Evolutionary conservation across 2,113 vertebrate genomes (phyloP), one percentile per base, ranked within the genome.

Genomic region (Rhynchomys soricoides): DNA sequence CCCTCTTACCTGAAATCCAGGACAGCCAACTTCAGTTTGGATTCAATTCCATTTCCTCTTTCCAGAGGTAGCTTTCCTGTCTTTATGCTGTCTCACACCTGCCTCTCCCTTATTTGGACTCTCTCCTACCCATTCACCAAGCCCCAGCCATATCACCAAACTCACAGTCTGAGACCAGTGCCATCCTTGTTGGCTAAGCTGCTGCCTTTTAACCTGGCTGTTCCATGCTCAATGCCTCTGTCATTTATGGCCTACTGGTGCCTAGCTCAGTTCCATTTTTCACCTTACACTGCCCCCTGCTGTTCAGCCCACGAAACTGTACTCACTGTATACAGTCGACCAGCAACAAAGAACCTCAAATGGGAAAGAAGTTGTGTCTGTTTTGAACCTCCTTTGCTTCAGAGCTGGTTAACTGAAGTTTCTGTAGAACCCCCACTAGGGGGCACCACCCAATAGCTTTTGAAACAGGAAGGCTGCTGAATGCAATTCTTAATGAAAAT

Each of bases 371-470:
- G 17, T 79, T 19, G 50, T 74, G 59, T 52, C 57, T 66, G 64
- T 82, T 78, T 75, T 1, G 86, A 43, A 57, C 66, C 50, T 16
- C 0, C 71, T 13, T 45, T 0, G 3, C 68, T 79, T 89, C 1
- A 68, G 1, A 21, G 59, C 83, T 21, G 45, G 29, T 73, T 83
- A 74, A 34, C 70, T 22, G 19, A 10, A 3, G 66, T 48, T 91
- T 91, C 91, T 90, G 62, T 55, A 13, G 31, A 64, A 92, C 87
- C 86, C 97, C 98, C 98, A 55, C 98, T 98, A 98, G 98, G 96
- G 98, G 98, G 98, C 97, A 97, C 94, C 95, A 97, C 68, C 96
- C 86, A 9, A 21, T 96, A 71, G 95, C 16, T 89, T 85, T 92
- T 29, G 31, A 13, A 34, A 95, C 40, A 85, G 89, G 96, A 98